These are phyloP conservation scores for Amblyteles armatorius DNA, from an alignment of 2,888 invertebrate genomes.

Conservation along the genomic window DNA sequence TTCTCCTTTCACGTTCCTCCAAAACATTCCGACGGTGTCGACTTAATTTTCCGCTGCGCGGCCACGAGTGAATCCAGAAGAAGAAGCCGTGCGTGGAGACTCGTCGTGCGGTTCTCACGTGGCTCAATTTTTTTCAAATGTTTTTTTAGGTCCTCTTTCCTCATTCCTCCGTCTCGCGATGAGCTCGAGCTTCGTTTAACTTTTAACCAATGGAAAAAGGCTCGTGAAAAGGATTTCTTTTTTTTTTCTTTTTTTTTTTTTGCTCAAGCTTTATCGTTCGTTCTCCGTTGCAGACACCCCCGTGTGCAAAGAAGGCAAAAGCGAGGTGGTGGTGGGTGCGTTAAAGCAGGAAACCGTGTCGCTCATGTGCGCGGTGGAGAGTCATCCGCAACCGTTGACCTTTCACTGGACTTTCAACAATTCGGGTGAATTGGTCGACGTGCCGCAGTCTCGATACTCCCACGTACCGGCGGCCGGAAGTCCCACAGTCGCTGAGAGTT, in stretches of 20 bases:
- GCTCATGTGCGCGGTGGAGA: slow-evolving; percentile 94
- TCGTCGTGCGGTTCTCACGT: slow-evolving; percentile 35
- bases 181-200: background rate
- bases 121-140: background rate
- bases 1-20: slow-evolving; percentile 61
- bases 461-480: slow-evolving; percentile 76
- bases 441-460: slow-evolving; percentile 87
- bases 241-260: background rate
- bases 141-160: background rate
- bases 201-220: background rate
- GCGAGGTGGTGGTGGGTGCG: slow-evolving; percentile 92
- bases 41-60: slow-evolving; percentile 58
- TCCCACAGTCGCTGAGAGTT: slow-evolving; percentile 78
- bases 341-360: slow-evolving; percentile 95
- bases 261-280: slow-evolving; percentile 13
- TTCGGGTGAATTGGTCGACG: slow-evolving; percentile 93
- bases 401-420: slow-evolving; percentile 98
- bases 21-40: slow-evolving; percentile 61
- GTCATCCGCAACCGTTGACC: slow-evolving; percentile 93
- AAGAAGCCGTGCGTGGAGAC: slow-evolving; percentile 29
- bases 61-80: slow-evolving; percentile 58
- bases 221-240: background rate
- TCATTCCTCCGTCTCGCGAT: background rate
- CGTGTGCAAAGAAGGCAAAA: slow-evolving; percentile 87
- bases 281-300: slow-evolving; percentile 76